Percentiles rank a stretch among this genome's conserved stretches.
Evolutionary conservation across 1,140 invertebrate species (phyloP).

Genomic region (Gonatopus flavifemur): DNA sequence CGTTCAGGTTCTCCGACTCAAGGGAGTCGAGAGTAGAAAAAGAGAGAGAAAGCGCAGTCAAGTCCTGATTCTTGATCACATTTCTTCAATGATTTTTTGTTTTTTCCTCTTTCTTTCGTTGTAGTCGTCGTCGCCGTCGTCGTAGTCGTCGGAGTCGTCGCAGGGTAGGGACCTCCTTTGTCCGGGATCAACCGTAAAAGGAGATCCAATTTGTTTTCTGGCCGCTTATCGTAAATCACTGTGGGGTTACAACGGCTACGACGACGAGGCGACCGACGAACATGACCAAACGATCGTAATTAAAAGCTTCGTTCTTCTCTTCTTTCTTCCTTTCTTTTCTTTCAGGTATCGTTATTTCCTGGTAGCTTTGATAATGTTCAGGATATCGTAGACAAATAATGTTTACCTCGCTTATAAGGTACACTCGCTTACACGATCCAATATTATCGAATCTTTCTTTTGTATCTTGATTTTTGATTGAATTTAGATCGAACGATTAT

Average conservation of each 20-base stretch:
- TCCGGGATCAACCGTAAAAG: slow-evolving; percentile 24
- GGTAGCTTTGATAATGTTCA: no score
- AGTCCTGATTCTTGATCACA: no score
- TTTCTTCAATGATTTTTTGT: slow-evolving; percentile 3
- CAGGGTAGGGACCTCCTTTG: slow-evolving; percentile 14
- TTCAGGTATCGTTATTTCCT: not conserved
- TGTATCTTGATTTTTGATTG: no score
- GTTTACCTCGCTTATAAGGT: no score
- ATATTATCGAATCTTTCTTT: no score
- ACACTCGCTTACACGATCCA: no score
- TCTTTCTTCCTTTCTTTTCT: not conserved
- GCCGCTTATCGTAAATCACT: slow-evolving; percentile 32
- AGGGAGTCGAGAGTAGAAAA: no score
- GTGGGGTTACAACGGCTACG: slow-evolving; percentile 3
- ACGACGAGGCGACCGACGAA: slow-evolving; percentile 14
- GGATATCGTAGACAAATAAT: no score
- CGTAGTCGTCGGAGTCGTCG: no score
- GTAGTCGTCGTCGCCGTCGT: no score
- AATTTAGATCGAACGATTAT: no score
- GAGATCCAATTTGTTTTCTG: slow-evolving; percentile 43
- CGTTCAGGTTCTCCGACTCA: not conserved
- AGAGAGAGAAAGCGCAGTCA: no score
- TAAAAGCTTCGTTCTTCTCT: slow-evolving; percentile 15
- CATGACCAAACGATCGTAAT: slow-evolving; percentile 29
- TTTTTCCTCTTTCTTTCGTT: slow-evolving; percentile 24